Base-by-base conservation (phyloP, 1,140 invertebrate genomes). In the Hycleus phaleratus region DNA sequence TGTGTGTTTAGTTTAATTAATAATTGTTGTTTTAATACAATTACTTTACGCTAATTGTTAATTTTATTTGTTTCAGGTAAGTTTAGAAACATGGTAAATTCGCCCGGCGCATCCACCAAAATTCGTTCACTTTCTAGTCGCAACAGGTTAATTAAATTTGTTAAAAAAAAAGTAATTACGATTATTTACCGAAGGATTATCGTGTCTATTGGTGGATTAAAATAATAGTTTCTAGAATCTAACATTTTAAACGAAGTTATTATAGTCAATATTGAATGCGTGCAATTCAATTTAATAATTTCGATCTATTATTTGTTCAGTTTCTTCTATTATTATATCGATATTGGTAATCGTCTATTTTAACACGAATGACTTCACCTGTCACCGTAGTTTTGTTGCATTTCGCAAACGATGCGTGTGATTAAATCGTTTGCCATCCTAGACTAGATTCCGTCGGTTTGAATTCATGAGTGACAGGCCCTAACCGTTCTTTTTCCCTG, bases 371-470 rank as follows among this genome's bases (percentile, higher is more conserved):
- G 42, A 43, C 44, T 53, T 42, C 51, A 59, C 57, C 57, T 59
- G 57, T 53, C 57, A 40, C 39, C 51, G 46, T 53, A 11, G 38
- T 26, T 39, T 32, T 12, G 24, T 53, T 38, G 25, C 38, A 45
- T 45, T 38, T 46, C 11, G 45, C 57, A 53, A 53, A 38, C 52
- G 57, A 53, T 51, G 57, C 49, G 57, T 59, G 50, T 59, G 57
- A 59, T 59, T 59, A 59, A 59, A 59, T 59, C 52, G 57, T 59
- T 59, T 32, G 49, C 49, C 49, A 53, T 32, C 32, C 57, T 45
- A 51, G 57, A 59, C 43, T 46, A 45, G 51, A 45, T 32, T 42
- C 25, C 38, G 51, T 53, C 57, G 44, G 57, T 24, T 46, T 59
- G 32, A 59, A 59, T 59, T 46, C 50, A 12, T 53, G 57, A 59